Evolutionary conservation across 2,888 invertebrate genomes (phyloP), one percentile per base, ranked within the genome.

Genomic region (Lasioglossum calceatum): DNA sequence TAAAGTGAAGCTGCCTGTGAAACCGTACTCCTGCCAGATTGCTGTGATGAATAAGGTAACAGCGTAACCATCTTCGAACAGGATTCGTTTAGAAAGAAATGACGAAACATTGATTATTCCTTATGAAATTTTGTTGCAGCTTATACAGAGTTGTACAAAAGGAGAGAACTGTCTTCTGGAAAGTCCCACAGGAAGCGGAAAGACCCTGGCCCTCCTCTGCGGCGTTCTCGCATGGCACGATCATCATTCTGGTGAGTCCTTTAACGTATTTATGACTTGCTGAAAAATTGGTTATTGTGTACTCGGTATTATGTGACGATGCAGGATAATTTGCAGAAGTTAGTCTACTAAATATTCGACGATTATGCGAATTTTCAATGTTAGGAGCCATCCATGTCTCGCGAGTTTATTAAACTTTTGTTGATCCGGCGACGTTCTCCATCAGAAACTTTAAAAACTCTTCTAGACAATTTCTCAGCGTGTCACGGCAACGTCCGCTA

Each of bases 101-200:
- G 7, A 27, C 5, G 16, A 64, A 16, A 32, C 16, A 27, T 61
- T 32, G 32, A 64, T 64, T 16, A 16, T 3, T n/a, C 23, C 0
- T 5, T 32, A 12, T 16, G 16, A 64, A 64, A 64, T 32, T 64
- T 16, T 32, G 72, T 91, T 92, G 19, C 93, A 97, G 97, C 96
- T 98, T 36, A 97, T 98, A 90, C 96, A 96, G 89, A 97, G 97
- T 1, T 96, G 98, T 77, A 96, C 96, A 77, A 96, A 96, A 7
- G 92, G 95, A 36, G 95, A 97, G 89, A 97, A 98, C 94, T 97
- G 97, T 88, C 95, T 98, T 16, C 94, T 98, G 82, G 98, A 98
- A 93, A 98, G 98, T 94, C 98, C 98, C 0, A 98, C 98, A 0
- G 98, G 98, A 0, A 97, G 97, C 0, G 98, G 98, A 39, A 98